Percentiles rank a stretch among this genome's conserved stretches.
Conservation (phyloP, 2,797 vertebrate species). For the Cygnus olor region DNA sequence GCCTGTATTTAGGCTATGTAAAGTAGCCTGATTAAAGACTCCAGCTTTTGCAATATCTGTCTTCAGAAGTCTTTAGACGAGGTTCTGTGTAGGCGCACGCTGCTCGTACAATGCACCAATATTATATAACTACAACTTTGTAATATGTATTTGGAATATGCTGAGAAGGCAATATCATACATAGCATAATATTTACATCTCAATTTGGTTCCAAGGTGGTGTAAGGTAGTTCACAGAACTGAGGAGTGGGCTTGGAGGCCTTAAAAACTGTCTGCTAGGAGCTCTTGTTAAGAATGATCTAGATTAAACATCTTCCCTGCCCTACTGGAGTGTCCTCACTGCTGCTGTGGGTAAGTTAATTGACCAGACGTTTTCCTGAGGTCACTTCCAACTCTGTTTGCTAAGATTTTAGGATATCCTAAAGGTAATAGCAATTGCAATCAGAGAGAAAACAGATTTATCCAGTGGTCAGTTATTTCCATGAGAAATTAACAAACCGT, state of each 20-base stretch:
- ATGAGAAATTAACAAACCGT: background rate
- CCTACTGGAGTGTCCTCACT: background rate
- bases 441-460: background rate
- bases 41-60: background rate
- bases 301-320: background rate
- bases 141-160: background rate
- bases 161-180: background rate
- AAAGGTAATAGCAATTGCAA: background rate
- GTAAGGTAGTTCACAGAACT: background rate
- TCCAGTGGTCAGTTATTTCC: background rate
- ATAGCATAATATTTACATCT: background rate
- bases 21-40: background rate
- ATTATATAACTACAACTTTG: background rate
- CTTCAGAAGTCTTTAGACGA: background rate
- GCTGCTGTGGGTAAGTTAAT: background rate
- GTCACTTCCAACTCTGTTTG: background rate
- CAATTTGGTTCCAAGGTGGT: background rate
- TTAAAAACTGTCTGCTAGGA: background rate
- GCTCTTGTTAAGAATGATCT: background rate
- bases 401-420: background rate
- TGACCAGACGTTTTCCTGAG: background rate
- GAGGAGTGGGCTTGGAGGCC: background rate
- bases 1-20: background rate
- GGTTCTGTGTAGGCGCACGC: background rate
- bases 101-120: background rate